These are phyloP conservation scores for Anarrhichthys ocellatus DNA, from an alignment of 2,113 vertebrate species.

Conservation along the genomic window DNA sequence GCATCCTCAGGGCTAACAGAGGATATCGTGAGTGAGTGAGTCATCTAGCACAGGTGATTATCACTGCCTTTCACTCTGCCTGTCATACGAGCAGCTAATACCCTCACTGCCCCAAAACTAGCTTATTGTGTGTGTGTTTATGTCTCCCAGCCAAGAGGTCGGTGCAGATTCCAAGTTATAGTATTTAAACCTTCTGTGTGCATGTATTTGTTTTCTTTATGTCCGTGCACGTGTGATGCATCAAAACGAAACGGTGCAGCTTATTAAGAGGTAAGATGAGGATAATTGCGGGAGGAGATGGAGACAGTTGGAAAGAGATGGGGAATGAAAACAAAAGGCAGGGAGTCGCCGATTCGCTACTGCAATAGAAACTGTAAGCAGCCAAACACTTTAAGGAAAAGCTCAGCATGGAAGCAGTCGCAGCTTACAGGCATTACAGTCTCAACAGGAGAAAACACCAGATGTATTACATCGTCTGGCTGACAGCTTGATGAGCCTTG, in stretches of 20 bases:
- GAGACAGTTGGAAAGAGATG: slow-evolving; percentile 26
- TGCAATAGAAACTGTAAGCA: slow-evolving; percentile 21
- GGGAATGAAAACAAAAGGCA: slow-evolving; percentile 29
- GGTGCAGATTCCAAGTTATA: slow-evolving; percentile 7
- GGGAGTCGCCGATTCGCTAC: slow-evolving; percentile 19
- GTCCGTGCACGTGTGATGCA: neutral
- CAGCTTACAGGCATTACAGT: slow-evolving; percentile 42
- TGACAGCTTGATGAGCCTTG: slow-evolving; percentile 59
- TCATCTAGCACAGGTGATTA: slow-evolving; percentile 64
- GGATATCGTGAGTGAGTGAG: slow-evolving; percentile 45
- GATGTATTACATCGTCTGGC: slow-evolving; percentile 49
- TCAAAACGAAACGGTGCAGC: slow-evolving; percentile 11
- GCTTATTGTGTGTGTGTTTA: neutral
- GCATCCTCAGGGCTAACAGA: slow-evolving; percentile 42
- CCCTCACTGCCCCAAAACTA: slow-evolving; percentile 26
- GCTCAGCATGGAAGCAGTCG: slow-evolving; percentile 16
- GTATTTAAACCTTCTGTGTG: slow-evolving; percentile 1
- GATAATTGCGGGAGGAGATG: slow-evolving; percentile 14
- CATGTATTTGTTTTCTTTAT: slow-evolving; percentile 10
- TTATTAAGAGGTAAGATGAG: slow-evolving; percentile 31
- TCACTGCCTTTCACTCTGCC: slow-evolving; percentile 29
- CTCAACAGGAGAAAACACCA: slow-evolving; percentile 60
- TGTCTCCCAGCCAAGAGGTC: neutral
- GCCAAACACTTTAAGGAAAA: slow-evolving; percentile 38
- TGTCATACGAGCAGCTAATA: slow-evolving; percentile 43